Evolutionary conservation across 2,888 invertebrate species (phyloP).

Genomic region (Acrobasis repandana): DNA sequence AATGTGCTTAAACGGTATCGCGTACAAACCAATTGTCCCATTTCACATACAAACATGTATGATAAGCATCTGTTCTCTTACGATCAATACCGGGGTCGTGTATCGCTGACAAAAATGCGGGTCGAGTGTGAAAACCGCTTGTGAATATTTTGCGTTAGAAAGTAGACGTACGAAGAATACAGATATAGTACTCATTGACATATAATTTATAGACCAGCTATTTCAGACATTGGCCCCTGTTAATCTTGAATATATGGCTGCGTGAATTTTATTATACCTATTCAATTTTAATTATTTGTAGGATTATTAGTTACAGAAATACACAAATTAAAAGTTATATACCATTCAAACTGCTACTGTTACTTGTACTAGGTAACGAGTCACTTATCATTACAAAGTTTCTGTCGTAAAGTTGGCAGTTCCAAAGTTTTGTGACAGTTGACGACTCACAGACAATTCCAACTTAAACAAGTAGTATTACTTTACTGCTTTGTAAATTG

Average conservation of each 20-base stretch:
- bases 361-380: conserved; percentile 29
- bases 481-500: conserved; percentile 14
- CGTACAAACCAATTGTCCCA: background rate
- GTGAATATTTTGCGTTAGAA: background rate
- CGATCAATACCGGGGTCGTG: conserved; percentile 1
- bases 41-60: conserved; percentile 4
- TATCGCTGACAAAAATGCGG: conserved; percentile 11
- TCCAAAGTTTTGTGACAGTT: conserved; percentile 38
- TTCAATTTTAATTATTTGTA: too few species aligned
- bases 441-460: conserved; percentile 38
- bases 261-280: too few species aligned
- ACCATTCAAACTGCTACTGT: background rate
- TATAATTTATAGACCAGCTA: too few species aligned
- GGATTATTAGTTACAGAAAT: too few species aligned
- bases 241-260: too few species aligned
- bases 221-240: too few species aligned
- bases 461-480: conserved; percentile 7
- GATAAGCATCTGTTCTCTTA: conserved; percentile 14
- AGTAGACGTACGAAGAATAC: too few species aligned
- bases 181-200: background rate
- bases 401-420: conserved; percentile 36
- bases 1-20: background rate
- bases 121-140: background rate
- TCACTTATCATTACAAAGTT: conserved; percentile 42
- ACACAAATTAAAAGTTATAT: background rate